Base-by-base conservation (phyloP, 53 echinoderm and acorn worm genomes). In the Henricia sp. region DNA sequence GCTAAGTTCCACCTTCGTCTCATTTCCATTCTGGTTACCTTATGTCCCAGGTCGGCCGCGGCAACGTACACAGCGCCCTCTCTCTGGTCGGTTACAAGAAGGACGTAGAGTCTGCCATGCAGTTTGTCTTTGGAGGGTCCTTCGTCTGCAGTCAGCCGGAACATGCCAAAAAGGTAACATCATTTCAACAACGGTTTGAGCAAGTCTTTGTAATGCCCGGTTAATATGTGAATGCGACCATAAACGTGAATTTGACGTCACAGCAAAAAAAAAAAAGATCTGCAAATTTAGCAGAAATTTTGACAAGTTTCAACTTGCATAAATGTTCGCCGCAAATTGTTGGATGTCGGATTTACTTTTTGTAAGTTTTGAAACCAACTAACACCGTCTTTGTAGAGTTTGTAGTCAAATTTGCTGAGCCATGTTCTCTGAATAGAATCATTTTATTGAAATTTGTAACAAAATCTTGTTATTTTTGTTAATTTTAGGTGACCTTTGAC, bases 101-200 rank as follows among this genome's bases (percentile, higher is more conserved):
- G 67, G 90, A 94, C 35, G 77, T 97, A 5, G 78, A 97, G 56
- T 68, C 90, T 9, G 97, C 97, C 5, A 97, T 97, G 97, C 87
- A 90, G 77, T 97, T 92, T 94, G 94, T 94, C 55, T 97, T 97
- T 90, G 97, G 97, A 17, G 68, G 92, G 6, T 88, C 90, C 16
- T 50, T 97, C 50, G 94, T 97, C 66, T 97, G 97, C 83, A 91
- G 90, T 70, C 84, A 94, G 54, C 91, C 86, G 90, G 84, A 94
- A 42, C 91, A 97, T 74, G 97, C 97, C 17, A 97, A 97, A 77
- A 92, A 90, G 92, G 97, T 97, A 87, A 41, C 24, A 4, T 9
- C 5, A 27, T 2, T 27, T 27, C 29, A 14, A 58, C 0, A 19
- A 14, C 8, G 1, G n/a, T 20, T 29, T 9, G n/a, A 2, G 12